Evolutionary conservation across 2,797 vertebrate genomes (phyloP), one percentile per base, ranked within the genome.

Genomic region (Sternarchorhynchus goeldii): DNA sequence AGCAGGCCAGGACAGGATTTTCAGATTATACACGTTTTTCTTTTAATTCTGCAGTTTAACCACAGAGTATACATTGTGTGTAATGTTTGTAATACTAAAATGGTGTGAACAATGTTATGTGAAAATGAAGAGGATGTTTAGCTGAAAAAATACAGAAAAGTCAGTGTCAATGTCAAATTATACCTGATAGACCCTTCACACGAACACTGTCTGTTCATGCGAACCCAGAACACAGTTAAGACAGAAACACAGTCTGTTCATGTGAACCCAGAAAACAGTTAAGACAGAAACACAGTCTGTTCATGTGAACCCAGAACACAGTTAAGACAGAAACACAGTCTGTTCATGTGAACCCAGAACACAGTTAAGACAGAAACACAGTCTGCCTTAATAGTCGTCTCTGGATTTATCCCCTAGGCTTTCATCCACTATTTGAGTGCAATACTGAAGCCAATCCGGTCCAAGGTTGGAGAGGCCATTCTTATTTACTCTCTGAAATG

Each of bases 401-500:
- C 62, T 34, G 4, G 45, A 71, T 71, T 63, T 21, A 60, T 62
- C 20, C 41, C n/a, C 12, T 25, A 21, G 10, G n/a, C 56, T 25
- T 60, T 6, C 25, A 67, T 45, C 14, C 29, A 34, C n/a, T 50
- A 70, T 77, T 55, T 82, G 34, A 59, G 45, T 67, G 67, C 67
- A 79, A 68, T 76, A 68, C 62, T 79, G 59, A 76, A 68, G 18
- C 71, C 77, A 82, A 82, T 82, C 59, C 16, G 50, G 72, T 58
- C 70, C 72, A 62, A 75, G 53, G 55, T 59, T 65, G 68, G 71
- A 75, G 78, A 82, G 69, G 76, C 69, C 76, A 82, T 53, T 75
- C 36, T 21, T 82, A 75, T 82, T 82, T 82, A 75, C 80, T 71
- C 36, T 75, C 58, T 66, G 36, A 62, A 78, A 76, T 65, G 62